phyloP scores from a whole-genome alignment of 2,888 invertebrate species.

The Hypena proboscidalis region DNA sequence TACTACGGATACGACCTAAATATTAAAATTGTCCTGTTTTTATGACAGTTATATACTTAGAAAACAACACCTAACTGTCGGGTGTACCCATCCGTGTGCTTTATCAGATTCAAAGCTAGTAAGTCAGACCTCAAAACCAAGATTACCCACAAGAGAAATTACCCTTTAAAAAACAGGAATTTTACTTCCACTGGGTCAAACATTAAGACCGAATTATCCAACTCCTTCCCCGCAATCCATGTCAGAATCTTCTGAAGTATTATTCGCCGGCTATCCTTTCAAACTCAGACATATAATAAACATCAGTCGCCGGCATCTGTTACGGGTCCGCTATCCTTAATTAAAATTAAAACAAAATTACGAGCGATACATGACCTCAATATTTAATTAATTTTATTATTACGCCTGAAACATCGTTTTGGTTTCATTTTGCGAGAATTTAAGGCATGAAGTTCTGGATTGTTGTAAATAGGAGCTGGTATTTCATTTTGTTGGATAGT shows the following conservation, averaged over 20 bases:
- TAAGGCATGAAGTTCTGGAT: constrained; percentile 11
- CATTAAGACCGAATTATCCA: constrained; percentile 11
- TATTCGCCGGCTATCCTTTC: constrained; percentile 33
- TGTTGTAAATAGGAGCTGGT: constrained; percentile 7
- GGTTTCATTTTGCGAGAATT: constrained; percentile 32
- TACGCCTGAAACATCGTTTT: constrained; percentile 43
- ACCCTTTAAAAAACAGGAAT: no score
- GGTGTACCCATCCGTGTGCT: no score
- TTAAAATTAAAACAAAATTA: constrained; percentile 74
- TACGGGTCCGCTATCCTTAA: constrained; percentile 63
- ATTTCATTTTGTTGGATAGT: constrained; percentile 4
- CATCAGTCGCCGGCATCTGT: constrained; percentile 68
- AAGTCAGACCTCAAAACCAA: no score
- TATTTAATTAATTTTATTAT: constrained; percentile 62
- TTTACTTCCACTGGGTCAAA: no score
- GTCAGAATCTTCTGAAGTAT: constrained; percentile 34
- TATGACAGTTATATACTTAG: no score
- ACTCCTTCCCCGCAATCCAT: constrained; percentile 22
- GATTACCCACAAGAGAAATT: no score
- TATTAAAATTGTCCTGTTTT: no score
- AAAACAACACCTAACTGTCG: no score
- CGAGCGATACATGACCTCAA: constrained; percentile 64
- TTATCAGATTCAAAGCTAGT: no score
- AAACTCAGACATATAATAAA: constrained; percentile 51
- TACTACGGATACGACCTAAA: no score